Evolutionary conservation across 2,797 vertebrate genomes (phyloP), one percentile per base, ranked within the genome.

Genomic region (Notoglanidium macrostoma): DNA sequence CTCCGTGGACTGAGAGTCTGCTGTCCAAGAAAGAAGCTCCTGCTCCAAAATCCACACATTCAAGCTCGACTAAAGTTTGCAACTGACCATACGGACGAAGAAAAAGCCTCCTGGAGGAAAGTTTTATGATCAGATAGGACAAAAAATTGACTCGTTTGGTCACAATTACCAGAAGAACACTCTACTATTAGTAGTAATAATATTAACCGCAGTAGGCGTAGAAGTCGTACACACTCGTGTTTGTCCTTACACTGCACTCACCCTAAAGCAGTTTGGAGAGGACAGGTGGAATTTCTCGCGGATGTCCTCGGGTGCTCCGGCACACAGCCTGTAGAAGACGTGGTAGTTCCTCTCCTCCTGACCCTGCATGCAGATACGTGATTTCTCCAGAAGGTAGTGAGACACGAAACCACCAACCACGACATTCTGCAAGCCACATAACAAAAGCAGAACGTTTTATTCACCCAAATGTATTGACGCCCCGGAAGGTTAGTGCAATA

Each of bases 331-430:
- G 92, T 99, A 99, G 94, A 99, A 99, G 89, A 99, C 98, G 94
- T 99, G 98, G 23, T 99, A 99, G 96, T 99, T 99, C 87, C 98
- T 97, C 95, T 99, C 98, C 91, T 99, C 98, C 14, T 96, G 92
- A 86, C 98, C 94, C 91, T 99, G 98, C 17, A 95, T 95, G 94
- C 97, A 98, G 93, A 99, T 99, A 89, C 98, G 95, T 3, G 98
- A 99, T 95, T 99, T 99, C 95, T 99, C 98, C 95, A 99, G 95
- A 88, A 99, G 97, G 93, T 99, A 99, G 93, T 99, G 98, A 0
- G 98, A 99, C 87, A 99, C 98, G 90, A 99, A 99, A 88, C 98
- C 98, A 44, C 98, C 98, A 40, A 99, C 98, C 72, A 99, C 98
- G 0, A 96, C 92, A 77, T 97, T 97, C 98, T 99, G 94, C 4